Evolutionary conservation across 2,888 invertebrate species (phyloP), one percentile per base, ranked within the genome.

Genomic region (Parascotia fuliginaria): DNA sequence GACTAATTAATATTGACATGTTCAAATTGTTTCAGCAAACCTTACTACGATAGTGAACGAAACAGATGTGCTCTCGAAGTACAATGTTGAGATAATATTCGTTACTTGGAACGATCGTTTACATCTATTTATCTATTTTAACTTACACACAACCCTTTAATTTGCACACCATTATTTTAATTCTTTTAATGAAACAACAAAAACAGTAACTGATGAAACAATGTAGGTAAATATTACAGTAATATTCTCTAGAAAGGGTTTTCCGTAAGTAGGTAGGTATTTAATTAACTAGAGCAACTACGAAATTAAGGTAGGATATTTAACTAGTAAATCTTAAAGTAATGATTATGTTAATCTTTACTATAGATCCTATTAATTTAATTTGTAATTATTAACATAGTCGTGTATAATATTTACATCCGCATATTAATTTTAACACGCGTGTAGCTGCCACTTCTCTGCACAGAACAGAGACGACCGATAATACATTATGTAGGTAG

Each of bases 81-180:
- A 70, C 75, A 77, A 58, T 27, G 60, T 42, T 61, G 68, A 77
- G 79, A 81, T 83, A 77, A 70, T 75, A 73, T 72, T 76, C 80
- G 81, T 84, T 79, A 79, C 75, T 65, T 73, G 2, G 79, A 86
- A 84, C 83, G 82, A 84, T 79, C 13, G 74, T 74, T 85, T 85
- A 88, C 73, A 85, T 85, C 87, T 89, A 89, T 85, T 89, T 84
- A 87, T 83, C 85, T 90, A 91, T 87, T 85, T 89, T 89, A 89
- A 89, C 82, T 90, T 92, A 92, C 91, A 92, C 92, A 92, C 92
- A 92, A 92, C 92, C 92, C 86, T 92, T 91, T 89, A 87, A 85
- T 91, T 90, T 92, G 91, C 92, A 92, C 91, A 88, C 90, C 89
- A 85, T 89, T 86, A 83, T 80, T 81, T 65, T 75, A 76, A 75